Base-by-base conservation (phyloP, 2,797 vertebrate genomes). In the Pipistrellus pygmaeus region DNA sequence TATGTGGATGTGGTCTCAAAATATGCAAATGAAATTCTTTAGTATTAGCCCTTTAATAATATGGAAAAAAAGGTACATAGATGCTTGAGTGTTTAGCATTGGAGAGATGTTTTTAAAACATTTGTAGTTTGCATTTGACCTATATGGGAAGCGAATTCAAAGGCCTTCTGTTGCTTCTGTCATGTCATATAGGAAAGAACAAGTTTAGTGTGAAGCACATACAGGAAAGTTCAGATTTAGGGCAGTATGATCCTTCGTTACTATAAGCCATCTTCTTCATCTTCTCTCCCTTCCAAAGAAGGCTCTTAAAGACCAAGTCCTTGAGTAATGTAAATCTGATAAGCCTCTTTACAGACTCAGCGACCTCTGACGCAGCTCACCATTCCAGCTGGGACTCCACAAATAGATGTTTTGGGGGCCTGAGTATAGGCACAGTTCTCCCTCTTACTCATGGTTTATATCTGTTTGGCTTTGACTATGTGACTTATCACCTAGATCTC, bases 251-350 rank as follows among this genome's bases (percentile, higher is more conserved):
- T 75, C 21, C 20, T 38, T 91, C 18, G 10, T 80, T 71, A n/a
- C 27, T 80, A 0, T 76, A 27, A n/a, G 72, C 60, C 21, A 0
- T 92, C 72, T 66, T 83, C 48, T 44, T 87, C n/a, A 5, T 64
- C 12, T 53, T 53, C 27, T 84, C 46, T 60, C 18, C 27, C 72
- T 87, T 95, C 60, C 25, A 78, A 93, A 84, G 62, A 62, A 72
- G 20, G 4, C 84, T 92, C 66, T 75, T 84, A 73, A 83, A 83
- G 62, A 77, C 53, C 9, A 48, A 44, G 12, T 72, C 38, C 53
- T 86, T 69, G 66, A 6, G 12, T 92, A 85, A 69, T 96, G 95
- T 92, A 38, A 83, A 57, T 75, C 77, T 82, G 60, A 41, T 73
- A 91, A 86, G 18, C 35, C 23, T 80, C 46, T 85, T 82, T 57